Evolutionary conservation across 2,888 invertebrate species (phyloP).

Genomic region (Eumerus sabulonum): DNA sequence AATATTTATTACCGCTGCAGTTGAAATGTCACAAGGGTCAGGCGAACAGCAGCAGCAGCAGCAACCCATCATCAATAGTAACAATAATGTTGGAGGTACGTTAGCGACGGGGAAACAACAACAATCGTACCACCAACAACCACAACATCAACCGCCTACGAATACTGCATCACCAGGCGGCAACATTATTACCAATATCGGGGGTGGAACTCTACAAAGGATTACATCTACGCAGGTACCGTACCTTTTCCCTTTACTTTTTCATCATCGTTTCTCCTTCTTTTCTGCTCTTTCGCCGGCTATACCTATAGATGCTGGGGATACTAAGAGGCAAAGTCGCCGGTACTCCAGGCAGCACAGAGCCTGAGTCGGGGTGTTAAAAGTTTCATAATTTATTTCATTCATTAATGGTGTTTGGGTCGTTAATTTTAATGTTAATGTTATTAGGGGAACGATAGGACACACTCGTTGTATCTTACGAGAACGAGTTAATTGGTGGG

Average conservation of each 20-base stretch:
- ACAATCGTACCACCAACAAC: conserved; percentile 24
- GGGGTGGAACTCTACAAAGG: conserved; percentile 66
- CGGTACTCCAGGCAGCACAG: too few species aligned
- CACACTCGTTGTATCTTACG: too few species aligned
- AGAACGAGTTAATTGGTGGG: conserved; percentile 43
- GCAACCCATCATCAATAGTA: too few species aligned
- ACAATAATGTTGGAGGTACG: conserved; percentile 17
- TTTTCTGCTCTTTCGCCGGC: conserved; percentile 29
- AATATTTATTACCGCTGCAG: conserved; percentile 44
- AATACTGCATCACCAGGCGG: conserved; percentile 30
- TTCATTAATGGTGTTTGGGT: conserved; percentile 63
- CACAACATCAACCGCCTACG: conserved; percentile 51
- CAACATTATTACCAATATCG: conserved; percentile 49
- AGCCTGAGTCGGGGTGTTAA: conserved; percentile 10
- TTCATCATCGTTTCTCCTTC: conserved; percentile 19
- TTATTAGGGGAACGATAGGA: conserved; percentile 38
- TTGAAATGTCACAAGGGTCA: conserved; percentile 64
- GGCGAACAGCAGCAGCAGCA: conserved; percentile 39
- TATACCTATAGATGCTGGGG: conserved; percentile 17
- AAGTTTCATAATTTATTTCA: conserved; percentile 66
- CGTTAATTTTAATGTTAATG: conserved; percentile 67
- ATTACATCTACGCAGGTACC: conserved; percentile 66
- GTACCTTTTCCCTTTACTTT: conserved; percentile 6
- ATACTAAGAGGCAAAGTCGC: neutral
- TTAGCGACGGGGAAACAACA: conserved; percentile 53